These are phyloP conservation scores for Agrotis exclamationis DNA, from an alignment of 2,888 invertebrate species.

Conservation along the genomic window DNA sequence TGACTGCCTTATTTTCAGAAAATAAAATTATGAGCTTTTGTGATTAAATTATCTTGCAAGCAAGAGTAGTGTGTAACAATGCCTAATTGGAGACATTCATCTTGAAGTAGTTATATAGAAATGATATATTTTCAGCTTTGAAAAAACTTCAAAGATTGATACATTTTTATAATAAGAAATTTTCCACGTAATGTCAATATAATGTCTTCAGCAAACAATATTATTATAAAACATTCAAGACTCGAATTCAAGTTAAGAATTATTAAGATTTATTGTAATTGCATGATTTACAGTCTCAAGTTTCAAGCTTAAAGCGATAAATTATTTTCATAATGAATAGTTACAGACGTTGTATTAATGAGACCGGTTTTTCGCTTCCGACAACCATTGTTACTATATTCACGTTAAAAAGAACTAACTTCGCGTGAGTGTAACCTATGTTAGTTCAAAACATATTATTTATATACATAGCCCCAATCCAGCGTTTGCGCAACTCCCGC, in stretches of 20 bases:
- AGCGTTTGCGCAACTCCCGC: conserved; percentile 84
- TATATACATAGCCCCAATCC: conserved; percentile 70
- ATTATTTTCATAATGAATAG: conserved; percentile 39
- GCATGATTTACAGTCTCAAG: conserved; percentile 40
- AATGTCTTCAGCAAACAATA: conserved; percentile 39
- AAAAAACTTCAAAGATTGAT: background rate
- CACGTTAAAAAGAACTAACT: conserved; percentile 33
- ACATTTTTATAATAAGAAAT: background rate
- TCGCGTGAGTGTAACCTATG: conserved; percentile 50
- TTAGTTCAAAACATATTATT: conserved; percentile 59
- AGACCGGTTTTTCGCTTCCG: conserved; percentile 30
- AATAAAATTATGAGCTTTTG: background rate
- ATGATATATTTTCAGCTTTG: background rate
- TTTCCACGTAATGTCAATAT: conserved; percentile 35
- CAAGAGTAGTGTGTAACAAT: background rate
- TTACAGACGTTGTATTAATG: conserved; percentile 23
- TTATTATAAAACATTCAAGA: conserved; percentile 44
- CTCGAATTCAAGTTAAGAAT: conserved; percentile 37
- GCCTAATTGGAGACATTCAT: background rate
- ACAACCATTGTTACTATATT: conserved; percentile 43
- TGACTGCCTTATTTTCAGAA: conserved; percentile 9
- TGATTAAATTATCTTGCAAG: too few relatives aligned
- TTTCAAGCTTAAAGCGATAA: conserved; percentile 38
- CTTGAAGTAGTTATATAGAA: background rate
- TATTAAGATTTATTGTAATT: conserved; percentile 56